Percentiles rank a stretch among this genome's conserved stretches.
These are phyloP conservation scores for Ciconia stormi DNA, from an alignment of 2,113 vertebrate species.

Conservation along the genomic window DNA sequence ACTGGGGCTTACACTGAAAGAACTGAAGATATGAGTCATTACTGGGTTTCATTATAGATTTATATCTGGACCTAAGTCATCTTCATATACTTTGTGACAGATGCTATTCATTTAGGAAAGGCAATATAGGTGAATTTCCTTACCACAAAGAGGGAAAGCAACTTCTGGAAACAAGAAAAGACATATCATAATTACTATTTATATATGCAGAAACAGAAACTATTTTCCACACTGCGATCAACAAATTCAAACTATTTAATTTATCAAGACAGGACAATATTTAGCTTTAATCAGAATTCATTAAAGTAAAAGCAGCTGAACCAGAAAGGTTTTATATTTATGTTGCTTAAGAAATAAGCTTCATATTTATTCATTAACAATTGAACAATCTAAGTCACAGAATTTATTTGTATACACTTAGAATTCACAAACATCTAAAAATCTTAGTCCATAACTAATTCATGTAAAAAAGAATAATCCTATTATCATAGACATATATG, in stretches of 20 bases:
- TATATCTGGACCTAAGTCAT: background rate
- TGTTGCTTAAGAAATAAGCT: background rate
- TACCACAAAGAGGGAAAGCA: background rate
- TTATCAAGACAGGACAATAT: background rate
- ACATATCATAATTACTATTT: background rate
- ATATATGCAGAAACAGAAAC: background rate
- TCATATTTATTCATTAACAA: constrained; percentile 46
- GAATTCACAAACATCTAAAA: constrained; percentile 19
- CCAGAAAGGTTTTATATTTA: constrained; percentile 1
- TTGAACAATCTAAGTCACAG: background rate
- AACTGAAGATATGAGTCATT: background rate
- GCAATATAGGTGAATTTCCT: background rate
- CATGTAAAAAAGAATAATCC: background rate
- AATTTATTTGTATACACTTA: background rate
- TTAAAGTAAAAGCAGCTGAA: constrained; percentile 21
- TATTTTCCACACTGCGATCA: background rate
- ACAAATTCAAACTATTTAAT: background rate
- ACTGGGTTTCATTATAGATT: background rate
- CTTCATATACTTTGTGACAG: background rate
- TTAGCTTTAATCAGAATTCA: constrained; percentile 22
- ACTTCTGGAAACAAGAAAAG: background rate
- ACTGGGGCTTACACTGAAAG: background rate
- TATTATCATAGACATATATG: constrained; percentile 31
- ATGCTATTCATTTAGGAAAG: background rate
- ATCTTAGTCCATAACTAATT: constrained; percentile 30